Base-by-base conservation (phyloP, 2,888 invertebrate species). In the Hetaerina titia region DNA sequence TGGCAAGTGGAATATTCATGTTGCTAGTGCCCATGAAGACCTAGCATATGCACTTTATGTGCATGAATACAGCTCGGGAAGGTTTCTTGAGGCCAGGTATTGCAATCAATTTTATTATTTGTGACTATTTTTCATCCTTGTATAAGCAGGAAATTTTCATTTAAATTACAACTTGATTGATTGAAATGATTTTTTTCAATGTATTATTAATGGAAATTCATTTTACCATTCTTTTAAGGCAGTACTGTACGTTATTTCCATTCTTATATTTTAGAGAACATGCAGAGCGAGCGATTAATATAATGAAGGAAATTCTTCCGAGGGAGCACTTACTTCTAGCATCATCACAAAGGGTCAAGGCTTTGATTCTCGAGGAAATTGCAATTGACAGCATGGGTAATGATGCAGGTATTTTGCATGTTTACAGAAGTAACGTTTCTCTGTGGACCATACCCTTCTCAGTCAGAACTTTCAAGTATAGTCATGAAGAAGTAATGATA, bases 41-140 rank as follows among this genome's bases (percentile, higher is more conserved):
- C 97, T 99, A 89, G 99, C 99, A 0, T 99, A 99, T 97, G 99
- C 99, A 90, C 98, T 98, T 19, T 99, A 99, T 96, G 99, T 99
- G 90, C 98, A 98, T 95, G 99, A 99, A 97, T 99, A 99, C 97
- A 98, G 98, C 96, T 98, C 98, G 0, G 99, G 99, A 0, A 97
- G 98, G 96, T 99, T 99, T 97, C 97, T 97, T 96, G 97, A 98
- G 96, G 99, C 99, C 58, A 97, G 97, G 98, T 98, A 96, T 97
- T 96, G 63, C 90, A 45, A 90, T 95, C 15, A 58, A n/a, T 63
- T 69, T 95, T 81, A 63, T 17, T 17, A 19, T 56, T 57, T 57
- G 45, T 31, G 56, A 56, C 45, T 69, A 7, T 89, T 56, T 89
- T 8, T 9, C 57, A 57, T 22, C 57, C 95, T 89, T 87, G 58